Base-by-base conservation (phyloP, 1,140 invertebrate species). In the Drosophila parabipectinata region DNA sequence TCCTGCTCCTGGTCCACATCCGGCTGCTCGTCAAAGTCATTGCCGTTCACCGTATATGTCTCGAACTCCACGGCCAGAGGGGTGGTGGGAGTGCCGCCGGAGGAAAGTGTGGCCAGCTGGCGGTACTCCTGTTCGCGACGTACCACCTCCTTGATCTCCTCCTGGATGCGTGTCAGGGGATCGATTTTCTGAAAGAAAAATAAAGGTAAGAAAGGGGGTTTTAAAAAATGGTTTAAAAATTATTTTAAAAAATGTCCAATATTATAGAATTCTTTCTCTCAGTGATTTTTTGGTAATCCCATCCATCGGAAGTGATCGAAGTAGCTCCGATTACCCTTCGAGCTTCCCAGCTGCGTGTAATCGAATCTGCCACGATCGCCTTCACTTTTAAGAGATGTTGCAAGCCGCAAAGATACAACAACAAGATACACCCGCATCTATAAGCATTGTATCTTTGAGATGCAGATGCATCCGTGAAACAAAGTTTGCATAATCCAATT, bases 91-190 rank as follows among this genome's bases (percentile, higher is more conserved):
- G 26, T 90, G 60, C 62, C 92, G 61, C 61, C 92, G 88, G 67
- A 93, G 14, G 55, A 63, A 18, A 63, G 68, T 1, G 93, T 93
- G 92, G 89, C 93, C 93, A 69, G 93, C 92, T 94, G 94, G 77
- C 94, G 93, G 58, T 95, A 94, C 76, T 95, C 95, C 72, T 94
- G 92, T 78, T 95, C 95, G 52, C 95, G 93, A 72, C 95, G 94
- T 10, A 94, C 95, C 37, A 95, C 95, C 90, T 95, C 94, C 73
- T 94, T 94, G 68, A 95, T 95, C 92, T 95, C 94, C 74, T 93
- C 93, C 82, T 95, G 94, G 90, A 95, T 95, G 92, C 95, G 93
- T 48, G 92, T 92, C 62, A 94, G 92, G 58, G 93, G 93, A 92
- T 94, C 94, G 72, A 94, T 93, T 90, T 94, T 94, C 93, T 94